Evolutionary conservation across 2,113 vertebrate species (phyloP).

Genomic region (Anolis sagrei): DNA sequence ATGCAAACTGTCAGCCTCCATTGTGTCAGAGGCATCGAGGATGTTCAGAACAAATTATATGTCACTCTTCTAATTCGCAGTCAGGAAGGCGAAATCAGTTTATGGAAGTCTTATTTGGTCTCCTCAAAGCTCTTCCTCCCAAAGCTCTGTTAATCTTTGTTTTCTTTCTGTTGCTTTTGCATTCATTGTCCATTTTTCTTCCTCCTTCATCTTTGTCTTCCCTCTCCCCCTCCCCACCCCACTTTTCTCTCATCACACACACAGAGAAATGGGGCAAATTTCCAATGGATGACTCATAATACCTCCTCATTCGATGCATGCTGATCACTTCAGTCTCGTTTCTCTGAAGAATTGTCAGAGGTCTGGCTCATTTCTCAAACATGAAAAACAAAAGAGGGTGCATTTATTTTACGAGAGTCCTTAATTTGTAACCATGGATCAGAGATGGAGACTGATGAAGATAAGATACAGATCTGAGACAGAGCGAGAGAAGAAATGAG

Average conservation of each 20-base stretch:
- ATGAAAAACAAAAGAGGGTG: conserved; percentile 33
- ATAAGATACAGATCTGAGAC: background rate
- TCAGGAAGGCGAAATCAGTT: conserved; percentile 80
- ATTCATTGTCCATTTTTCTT: conserved; percentile 55
- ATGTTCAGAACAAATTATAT: conserved; percentile 82
- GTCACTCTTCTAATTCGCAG: conserved; percentile 78
- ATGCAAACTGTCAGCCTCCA: conserved; percentile 81
- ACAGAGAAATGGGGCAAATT: conserved; percentile 48
- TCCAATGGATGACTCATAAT: conserved; percentile 51
- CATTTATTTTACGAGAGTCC: conserved; percentile 46
- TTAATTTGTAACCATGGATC: conserved; percentile 52
- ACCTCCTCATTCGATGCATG: conserved; percentile 35
- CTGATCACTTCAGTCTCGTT: conserved; percentile 67
- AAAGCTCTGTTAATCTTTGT: conserved; percentile 70
- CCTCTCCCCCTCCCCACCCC: too few species aligned
- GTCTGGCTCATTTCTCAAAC: conserved; percentile 47
- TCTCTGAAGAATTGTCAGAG: conserved; percentile 28
- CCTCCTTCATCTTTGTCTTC: too few species aligned
- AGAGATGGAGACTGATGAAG: conserved; percentile 37
- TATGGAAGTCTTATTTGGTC: conserved; percentile 78
- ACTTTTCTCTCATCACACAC: background rate
- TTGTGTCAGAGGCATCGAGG: conserved; percentile 78
- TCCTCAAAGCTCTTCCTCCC: conserved; percentile 72
- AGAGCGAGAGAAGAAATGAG: too few species aligned
- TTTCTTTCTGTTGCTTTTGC: conserved; percentile 67